Percentiles rank a stretch among this genome's conserved stretches.
Conservation (phyloP, 2,797 vertebrate genomes). For the Takifugu ocellatus region DNA sequence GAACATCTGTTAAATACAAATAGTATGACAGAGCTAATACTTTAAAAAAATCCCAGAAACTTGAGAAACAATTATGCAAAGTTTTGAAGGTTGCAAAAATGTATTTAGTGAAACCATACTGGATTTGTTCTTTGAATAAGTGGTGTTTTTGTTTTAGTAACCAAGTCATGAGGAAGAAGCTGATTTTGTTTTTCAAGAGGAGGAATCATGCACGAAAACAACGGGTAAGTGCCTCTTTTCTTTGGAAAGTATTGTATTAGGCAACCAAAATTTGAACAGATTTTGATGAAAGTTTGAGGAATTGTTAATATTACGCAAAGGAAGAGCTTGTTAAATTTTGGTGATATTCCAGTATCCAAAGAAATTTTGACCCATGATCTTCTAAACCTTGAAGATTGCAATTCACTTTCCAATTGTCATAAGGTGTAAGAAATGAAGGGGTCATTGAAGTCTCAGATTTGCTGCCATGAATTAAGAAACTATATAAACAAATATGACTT, state of each 20-base stretch:
- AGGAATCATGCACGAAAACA: conserved; percentile 98
- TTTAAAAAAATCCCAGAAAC: not conserved
- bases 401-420: too few relatives aligned
- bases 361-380: too few relatives aligned
- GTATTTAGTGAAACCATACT: not conserved
- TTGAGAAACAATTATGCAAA: not conserved
- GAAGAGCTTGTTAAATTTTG: too few relatives aligned
- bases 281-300: too few relatives aligned
- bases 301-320: too few relatives aligned
- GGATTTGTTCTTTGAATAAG: conserved; percentile 1
- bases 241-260: conserved; percentile 3
- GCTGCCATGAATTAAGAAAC: not conserved
- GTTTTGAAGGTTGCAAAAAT: not conserved
- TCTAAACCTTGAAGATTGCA: too few relatives aligned
- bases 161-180: conserved; percentile 99
- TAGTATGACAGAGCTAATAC: not conserved
- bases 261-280: too few relatives aligned
- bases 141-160: conserved; percentile 82
- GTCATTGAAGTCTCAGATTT: not conserved
- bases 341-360: too few relatives aligned
- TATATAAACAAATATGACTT: not conserved
- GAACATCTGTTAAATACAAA: not conserved
- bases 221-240: conserved; percentile 79
- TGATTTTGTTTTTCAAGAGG: conserved; percentile 98
- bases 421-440: too few relatives aligned